Evolutionary conservation across 2,113 vertebrate genomes (phyloP).

Genomic region (Nanorana parkeri): DNA sequence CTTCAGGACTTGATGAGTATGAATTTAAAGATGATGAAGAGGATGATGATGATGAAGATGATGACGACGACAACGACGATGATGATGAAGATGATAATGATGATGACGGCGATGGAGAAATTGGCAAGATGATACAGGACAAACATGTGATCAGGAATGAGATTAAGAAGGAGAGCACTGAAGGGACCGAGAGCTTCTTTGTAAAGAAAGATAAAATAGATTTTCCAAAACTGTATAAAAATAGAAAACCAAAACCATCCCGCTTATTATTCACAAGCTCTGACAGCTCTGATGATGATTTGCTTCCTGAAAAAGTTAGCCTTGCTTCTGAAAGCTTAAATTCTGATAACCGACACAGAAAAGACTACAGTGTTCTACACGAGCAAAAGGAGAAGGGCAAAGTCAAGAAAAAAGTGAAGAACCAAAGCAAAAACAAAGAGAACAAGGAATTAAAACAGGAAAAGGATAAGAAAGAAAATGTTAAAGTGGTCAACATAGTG

Average conservation of each 20-base stretch:
- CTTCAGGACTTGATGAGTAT: conserved; percentile 91
- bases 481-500: conserved; percentile 81
- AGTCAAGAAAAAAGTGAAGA: conserved; percentile 93
- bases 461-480: conserved; percentile 90
- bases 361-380: conserved; percentile 76
- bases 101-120: conserved; percentile 72
- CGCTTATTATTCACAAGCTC: conserved; percentile 89
- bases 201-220: conserved; percentile 85
- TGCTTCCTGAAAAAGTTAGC: conserved; percentile 82
- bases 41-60: conserved; percentile 74
- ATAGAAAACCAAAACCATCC: conserved; percentile 86
- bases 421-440: conserved; percentile 97
- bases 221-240: conserved; percentile 80
- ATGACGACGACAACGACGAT: conserved; percentile 83
- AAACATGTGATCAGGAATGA: conserved; percentile 90
- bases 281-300: conserved; percentile 90
- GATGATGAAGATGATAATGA: conserved; percentile 87
- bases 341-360: conserved; percentile 82
- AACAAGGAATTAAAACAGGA: conserved; percentile 90
- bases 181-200: conserved; percentile 82
- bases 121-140: conserved; percentile 89
- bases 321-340: conserved; percentile 80
- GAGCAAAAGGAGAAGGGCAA: conserved; percentile 96
- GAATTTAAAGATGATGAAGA: conserved; percentile 94
- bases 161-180: conserved; percentile 83